A percentile compares a stretch with the other conserved stretches of the same genome.
Conservation (phyloP, 53 echinoderm and acorn worm species). For the Echinometra lucunter region DNA sequence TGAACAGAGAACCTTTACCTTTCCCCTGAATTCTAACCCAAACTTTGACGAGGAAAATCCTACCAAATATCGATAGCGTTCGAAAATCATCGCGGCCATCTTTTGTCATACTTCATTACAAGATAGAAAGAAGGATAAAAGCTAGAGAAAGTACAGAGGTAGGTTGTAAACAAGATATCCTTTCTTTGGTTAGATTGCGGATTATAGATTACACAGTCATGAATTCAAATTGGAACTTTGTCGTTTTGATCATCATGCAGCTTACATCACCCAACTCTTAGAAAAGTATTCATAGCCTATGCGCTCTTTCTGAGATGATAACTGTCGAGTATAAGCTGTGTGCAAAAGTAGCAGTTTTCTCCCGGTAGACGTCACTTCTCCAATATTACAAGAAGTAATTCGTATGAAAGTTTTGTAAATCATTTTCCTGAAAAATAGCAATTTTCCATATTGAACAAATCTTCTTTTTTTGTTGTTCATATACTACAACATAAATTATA, state of each 20-base stretch:
- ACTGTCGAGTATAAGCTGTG: no score
- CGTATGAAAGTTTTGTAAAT: no score
- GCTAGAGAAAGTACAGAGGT: not conserved
- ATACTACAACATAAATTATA: not conserved
- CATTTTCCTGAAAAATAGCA: not conserved
- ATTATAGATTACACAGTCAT: constrained; percentile 9
- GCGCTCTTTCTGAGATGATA: not conserved
- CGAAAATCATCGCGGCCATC: constrained; percentile 36
- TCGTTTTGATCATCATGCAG: not conserved
- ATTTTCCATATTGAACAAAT: not conserved
- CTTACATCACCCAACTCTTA: not conserved
- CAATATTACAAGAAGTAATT: no score
- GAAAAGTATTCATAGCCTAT: not conserved
- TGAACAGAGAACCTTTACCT: constrained; percentile 34
- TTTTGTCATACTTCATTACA: constrained; percentile 34
- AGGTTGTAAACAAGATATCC: constrained; percentile 18
- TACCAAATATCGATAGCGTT: constrained; percentile 23
- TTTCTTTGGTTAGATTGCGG: not conserved
- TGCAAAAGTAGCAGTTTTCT: no score
- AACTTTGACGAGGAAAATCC: not conserved
- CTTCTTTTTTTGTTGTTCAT: not conserved
- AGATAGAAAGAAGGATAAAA: constrained; percentile 46
- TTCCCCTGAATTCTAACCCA: not conserved
- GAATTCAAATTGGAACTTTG: constrained; percentile 27
- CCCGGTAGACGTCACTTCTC: no score